Conservation (phyloP, 2,888 invertebrate genomes). For the Coecobrya sp. region DNA sequence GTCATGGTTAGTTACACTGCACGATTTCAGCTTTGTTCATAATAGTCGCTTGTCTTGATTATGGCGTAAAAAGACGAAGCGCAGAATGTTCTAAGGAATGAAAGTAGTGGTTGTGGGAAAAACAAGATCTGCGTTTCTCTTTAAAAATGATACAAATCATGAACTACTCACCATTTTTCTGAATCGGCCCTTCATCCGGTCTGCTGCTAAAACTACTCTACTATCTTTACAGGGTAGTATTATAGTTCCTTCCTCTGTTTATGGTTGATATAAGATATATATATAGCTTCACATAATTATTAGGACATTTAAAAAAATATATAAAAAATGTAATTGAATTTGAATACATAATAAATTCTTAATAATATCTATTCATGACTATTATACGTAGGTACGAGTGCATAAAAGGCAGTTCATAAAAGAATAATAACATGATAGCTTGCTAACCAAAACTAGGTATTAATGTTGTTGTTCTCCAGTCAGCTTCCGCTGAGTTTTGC, state of each 20-base stretch:
- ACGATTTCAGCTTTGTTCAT: conserved; percentile 9
- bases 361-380: not conserved
- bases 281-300: not conserved
- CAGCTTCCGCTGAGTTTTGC: conserved; percentile 43
- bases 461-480: conserved; percentile 48
- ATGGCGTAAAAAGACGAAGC: conserved; percentile 1
- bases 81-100: conserved; percentile 19
- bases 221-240: not conserved
- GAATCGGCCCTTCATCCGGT: conserved; percentile 77
- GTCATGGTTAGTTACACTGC: conserved; percentile 58
- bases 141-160: conserved; percentile 71
- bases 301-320: not conserved
- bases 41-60: conserved; percentile 8
- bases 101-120: conserved; percentile 68
- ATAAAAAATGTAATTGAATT: conserved; percentile 14
- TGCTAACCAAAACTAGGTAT: not conserved
- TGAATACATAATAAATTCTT: not conserved
- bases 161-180: conserved; percentile 42
- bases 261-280: not conserved
- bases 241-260: not conserved
- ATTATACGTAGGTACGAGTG: not conserved
- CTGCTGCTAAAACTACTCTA: not conserved
- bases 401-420: conserved; percentile 51
- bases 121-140: conserved; percentile 65
- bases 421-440: conserved; percentile 8